These are phyloP conservation scores for Drosophila histrio DNA, from an alignment of 2,888 invertebrate genomes.

Conservation along the genomic window DNA sequence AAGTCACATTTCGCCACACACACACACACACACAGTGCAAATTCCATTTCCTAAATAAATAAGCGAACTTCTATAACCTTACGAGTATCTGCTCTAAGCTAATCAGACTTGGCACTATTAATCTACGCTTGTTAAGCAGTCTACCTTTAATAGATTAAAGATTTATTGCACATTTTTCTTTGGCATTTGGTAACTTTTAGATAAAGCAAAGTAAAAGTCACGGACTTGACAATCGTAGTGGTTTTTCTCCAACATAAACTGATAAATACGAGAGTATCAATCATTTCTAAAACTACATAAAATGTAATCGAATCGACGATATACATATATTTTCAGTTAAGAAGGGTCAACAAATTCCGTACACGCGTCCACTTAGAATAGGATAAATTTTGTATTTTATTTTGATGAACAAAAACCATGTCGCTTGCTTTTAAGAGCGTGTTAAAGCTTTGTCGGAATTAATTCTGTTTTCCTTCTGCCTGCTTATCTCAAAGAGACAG, in stretches of 20 bases:
- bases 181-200: neutral
- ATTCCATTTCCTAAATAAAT: conserved; percentile 29
- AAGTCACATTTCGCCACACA: conserved; percentile 21
- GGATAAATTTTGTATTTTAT: neutral
- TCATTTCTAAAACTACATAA: conserved; percentile 8
- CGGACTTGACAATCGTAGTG: conserved; percentile 2
- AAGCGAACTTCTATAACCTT: conserved; percentile 4
- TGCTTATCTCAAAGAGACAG: conserved; percentile 28
- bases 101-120: conserved; percentile 12
- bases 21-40: conserved; percentile 3
- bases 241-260: conserved; percentile 3
- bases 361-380: conserved; percentile 17
- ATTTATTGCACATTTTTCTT: conserved; percentile 3
- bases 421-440: conserved; percentile 29
- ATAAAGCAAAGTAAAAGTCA: neutral
- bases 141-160: conserved; percentile 8
- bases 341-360: conserved; percentile 3
- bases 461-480: conserved; percentile 25
- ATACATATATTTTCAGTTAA: neutral
- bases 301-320: conserved; percentile 6
- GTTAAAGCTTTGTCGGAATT: conserved; percentile 43
- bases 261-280: conserved; percentile 13
- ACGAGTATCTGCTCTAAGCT: neutral
- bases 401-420: neutral
- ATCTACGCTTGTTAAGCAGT: neutral